Evolutionary conservation across 2,797 vertebrate species (phyloP).

Genomic region (Gadopsis marmoratus): DNA sequence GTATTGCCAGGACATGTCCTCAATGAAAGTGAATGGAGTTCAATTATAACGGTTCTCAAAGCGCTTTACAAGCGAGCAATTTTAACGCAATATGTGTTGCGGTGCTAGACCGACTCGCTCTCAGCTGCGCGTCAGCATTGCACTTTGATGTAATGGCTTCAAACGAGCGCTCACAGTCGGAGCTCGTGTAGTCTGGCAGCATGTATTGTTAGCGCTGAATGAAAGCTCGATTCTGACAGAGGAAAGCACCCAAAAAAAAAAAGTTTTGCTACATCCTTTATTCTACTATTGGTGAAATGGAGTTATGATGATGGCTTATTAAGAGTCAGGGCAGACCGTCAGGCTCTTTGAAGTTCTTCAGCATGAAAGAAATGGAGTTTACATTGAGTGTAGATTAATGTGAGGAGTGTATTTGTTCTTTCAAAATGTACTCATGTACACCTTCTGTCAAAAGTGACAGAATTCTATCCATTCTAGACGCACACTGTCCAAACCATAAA

Average conservation of each 20-base stretch:
- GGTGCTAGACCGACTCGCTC: neutral
- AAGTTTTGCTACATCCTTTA: constrained; percentile 4
- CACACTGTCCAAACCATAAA: neutral
- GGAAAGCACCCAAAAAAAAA: neutral
- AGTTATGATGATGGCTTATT: neutral
- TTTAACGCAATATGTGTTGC: neutral
- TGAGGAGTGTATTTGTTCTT: neutral
- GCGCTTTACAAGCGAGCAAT: neutral
- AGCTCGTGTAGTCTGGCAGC: neutral
- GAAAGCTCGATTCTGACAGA: constrained; percentile 10
- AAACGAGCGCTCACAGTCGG: constrained; percentile 17
- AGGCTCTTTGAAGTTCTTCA: neutral
- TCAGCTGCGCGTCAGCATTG: neutral
- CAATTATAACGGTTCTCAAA: too few species aligned
- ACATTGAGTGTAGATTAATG: neutral
- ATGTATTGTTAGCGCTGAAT: neutral
- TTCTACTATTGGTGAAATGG: constrained; percentile 4
- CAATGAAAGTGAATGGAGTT: neutral
- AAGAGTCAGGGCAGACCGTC: neutral
- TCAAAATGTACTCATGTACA: neutral
- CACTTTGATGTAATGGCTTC: constrained; percentile 32
- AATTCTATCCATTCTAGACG: neutral
- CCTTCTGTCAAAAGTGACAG: neutral
- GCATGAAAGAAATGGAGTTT: neutral
- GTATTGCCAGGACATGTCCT: neutral